phyloP scores from a whole-genome alignment of 53 echinoderm and acorn worm species.

The Holothuria leucospilota region DNA sequence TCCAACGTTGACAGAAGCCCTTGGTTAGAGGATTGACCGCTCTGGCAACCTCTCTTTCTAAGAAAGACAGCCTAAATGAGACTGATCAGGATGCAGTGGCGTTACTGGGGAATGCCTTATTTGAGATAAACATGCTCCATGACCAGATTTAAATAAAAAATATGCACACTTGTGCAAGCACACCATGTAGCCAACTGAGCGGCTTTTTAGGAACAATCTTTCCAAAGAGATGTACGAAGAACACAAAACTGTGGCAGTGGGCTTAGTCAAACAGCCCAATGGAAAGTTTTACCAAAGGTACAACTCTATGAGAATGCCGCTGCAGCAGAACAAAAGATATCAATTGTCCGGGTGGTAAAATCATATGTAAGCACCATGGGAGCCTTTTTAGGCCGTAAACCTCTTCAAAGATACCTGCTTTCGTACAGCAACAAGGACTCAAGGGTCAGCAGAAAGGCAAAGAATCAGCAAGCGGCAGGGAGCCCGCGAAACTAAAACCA shows the following conservation, averaged over 20 bases:
- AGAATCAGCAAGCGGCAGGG: background rate
- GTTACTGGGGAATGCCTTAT: background rate
- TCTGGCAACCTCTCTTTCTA: background rate
- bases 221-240: background rate
- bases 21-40: background rate
- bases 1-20: background rate
- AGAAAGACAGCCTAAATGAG: background rate
- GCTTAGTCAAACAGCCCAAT: background rate
- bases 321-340: background rate
- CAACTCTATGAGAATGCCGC: background rate
- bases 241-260: constrained; percentile 20
- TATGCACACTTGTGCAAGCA: constrained; percentile 2
- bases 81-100: background rate
- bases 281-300: background rate
- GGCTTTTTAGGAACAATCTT: background rate
- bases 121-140: background rate
- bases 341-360: background rate
- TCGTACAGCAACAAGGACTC: background rate
- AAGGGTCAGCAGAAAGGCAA: background rate
- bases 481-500: background rate
- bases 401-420: background rate
- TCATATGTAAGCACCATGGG: too few relatives aligned
- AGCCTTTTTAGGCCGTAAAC: background rate
- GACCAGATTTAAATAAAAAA: background rate
- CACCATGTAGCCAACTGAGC: background rate